A percentile compares a stretch with the other conserved stretches of the same genome.
Conservation (phyloP, 2,888 invertebrate species). For the Rutpela maculata region DNA sequence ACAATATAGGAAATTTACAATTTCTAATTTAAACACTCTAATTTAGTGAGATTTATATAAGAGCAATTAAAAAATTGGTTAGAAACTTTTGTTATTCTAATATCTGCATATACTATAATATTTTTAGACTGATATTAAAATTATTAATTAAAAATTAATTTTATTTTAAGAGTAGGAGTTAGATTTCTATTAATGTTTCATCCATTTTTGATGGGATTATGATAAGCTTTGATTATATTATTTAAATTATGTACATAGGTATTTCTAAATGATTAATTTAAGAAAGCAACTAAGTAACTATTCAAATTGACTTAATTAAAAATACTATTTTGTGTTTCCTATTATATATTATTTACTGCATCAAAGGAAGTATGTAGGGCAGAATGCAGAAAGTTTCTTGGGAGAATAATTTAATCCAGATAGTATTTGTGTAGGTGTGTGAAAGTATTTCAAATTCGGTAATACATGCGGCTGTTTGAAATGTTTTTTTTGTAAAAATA, state of each 20-base stretch:
- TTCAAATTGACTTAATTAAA: too few species aligned
- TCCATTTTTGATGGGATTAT: slow-evolving; percentile 2
- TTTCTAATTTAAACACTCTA: not conserved
- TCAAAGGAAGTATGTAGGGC: too few species aligned
- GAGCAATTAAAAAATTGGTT: not conserved
- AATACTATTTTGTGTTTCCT: too few species aligned
- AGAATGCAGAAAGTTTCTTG: too few species aligned
- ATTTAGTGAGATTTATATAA: not conserved
- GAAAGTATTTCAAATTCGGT: too few species aligned
- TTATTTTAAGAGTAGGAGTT: not conserved
- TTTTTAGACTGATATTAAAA: not conserved
- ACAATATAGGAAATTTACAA: not conserved
- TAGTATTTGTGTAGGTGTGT: too few species aligned
- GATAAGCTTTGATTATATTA: not conserved
- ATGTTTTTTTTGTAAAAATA: too few species aligned
- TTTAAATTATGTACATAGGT: not conserved
- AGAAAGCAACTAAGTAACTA: not conserved
- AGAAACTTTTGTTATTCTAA: not conserved
- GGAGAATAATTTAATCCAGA: too few species aligned
- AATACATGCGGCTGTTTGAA: too few species aligned
- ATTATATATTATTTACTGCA: too few species aligned
- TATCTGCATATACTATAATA: not conserved
- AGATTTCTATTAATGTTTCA: not conserved
- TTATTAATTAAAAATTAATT: not conserved
- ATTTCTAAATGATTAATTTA: not conserved